Evolutionary conservation across 2,888 invertebrate species (phyloP), one percentile per base, ranked within the genome.

Genomic region (Yponomeuta sedellus): DNA sequence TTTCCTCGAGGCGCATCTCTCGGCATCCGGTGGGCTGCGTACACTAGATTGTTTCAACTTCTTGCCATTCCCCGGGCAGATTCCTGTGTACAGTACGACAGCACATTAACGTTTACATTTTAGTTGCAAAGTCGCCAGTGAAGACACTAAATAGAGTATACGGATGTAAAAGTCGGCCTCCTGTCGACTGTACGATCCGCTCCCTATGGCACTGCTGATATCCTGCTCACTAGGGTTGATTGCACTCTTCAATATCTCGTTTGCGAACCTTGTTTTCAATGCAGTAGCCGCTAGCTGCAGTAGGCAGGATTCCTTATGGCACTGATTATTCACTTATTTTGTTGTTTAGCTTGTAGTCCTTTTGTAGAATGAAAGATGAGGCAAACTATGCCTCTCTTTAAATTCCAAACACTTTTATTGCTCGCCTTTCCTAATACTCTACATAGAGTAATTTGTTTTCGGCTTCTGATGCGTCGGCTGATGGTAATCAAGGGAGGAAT

Each of bases 401-500:
- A 74, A 78, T 76, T 76, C 71, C 71, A 70, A 76, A 70, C 69
- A 70, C 68, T 70, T 71, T 71, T 70, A 76, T 76, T 73, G 72
- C 63, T 63, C 44, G 64, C 19, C 34, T 64, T 19, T 52, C 63
- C 44, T 16, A 57, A 68, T 66, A 67, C 67, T 71, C 75, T 72
- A 74, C 73, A 77, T 77, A 76, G 74, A 77, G 77, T 78, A 82
- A 83, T 84, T 83, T 83, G 76, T 82, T 82, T 83, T 81, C 76
- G 80, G 82, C 82, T 85, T 80, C 83, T 77, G 80, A 80, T 77
- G 75, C 74, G 74, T 74, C 73, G 75, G 68, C 66, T 66, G 76
- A 80, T 81, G 78, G 79, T 79, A 81, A 81, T 82, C 81, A 79
- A 70, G 73, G 70, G 69, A 74, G 82, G 83, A 85, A 85, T 85